Conservation (phyloP, 2,113 vertebrate species). For the Phyllostomus hastatus region DNA sequence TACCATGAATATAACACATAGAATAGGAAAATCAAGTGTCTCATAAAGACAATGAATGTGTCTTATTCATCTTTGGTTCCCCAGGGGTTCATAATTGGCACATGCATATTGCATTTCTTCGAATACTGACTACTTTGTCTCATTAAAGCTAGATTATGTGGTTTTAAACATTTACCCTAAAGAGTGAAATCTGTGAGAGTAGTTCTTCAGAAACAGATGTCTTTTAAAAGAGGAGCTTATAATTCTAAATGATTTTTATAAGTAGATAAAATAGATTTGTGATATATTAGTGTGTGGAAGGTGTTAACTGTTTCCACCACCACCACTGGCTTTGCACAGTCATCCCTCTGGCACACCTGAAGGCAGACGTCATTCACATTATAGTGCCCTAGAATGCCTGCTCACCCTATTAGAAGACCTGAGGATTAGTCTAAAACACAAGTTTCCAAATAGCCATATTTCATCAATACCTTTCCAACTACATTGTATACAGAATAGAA, state of each 20-base stretch:
- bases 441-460: neutral
- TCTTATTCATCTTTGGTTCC: neutral
- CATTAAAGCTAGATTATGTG: neutral
- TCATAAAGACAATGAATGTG: neutral
- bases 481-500: neutral
- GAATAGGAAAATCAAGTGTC: neutral
- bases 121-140: neutral
- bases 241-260: neutral
- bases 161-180: neutral
- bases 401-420: neutral
- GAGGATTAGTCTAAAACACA: neutral
- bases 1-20: neutral
- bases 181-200: neutral
- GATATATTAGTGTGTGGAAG: neutral
- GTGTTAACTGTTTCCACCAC: neutral
- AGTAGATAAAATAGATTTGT: neutral
- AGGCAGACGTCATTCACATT: neutral
- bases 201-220: neutral
- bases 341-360: neutral
- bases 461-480: neutral
- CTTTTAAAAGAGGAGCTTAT: neutral
- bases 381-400: neutral
- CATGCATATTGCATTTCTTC: neutral
- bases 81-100: neutral
- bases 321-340: neutral